phyloP scores from a whole-genome alignment of 2,888 invertebrate species.

The Aproaerema taeniolella region DNA sequence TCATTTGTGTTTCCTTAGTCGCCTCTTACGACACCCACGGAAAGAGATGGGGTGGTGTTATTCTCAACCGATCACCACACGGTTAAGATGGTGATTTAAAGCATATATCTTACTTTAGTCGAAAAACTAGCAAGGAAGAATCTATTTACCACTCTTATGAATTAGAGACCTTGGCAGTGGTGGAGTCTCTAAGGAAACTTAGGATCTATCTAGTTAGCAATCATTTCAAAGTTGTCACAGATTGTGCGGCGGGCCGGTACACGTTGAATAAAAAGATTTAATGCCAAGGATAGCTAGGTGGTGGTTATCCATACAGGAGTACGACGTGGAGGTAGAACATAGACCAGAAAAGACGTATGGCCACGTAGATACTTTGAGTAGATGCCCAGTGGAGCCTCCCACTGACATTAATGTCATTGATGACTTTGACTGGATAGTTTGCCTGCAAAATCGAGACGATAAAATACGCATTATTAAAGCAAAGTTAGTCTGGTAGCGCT shows the following conservation, averaged over 20 bases:
- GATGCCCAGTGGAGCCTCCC: neutral
- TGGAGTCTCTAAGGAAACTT: neutral
- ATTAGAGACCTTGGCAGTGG: slow-evolving; percentile 3
- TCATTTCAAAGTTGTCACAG: neutral
- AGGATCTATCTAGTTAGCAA: neutral
- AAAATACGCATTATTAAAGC: neutral
- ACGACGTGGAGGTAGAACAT: neutral
- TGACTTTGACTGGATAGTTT: neutral
- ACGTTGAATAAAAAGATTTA: slow-evolving; percentile 1
- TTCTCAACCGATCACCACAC: no score
- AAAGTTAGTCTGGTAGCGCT: neutral
- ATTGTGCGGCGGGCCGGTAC: neutral
- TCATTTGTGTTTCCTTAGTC: no score
- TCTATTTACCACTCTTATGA: neutral
- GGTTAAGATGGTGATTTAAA: slow-evolving; percentile 14
- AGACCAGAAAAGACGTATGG: neutral
- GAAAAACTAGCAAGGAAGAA: slow-evolving; percentile 23
- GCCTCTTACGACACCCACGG: no score
- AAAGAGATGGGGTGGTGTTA: no score
- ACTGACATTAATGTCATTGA: neutral
- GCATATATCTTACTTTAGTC: slow-evolving; percentile 24
- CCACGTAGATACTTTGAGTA: neutral
- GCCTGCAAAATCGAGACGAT: slow-evolving; percentile 1
- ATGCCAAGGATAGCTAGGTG: neutral
- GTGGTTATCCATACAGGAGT: neutral